Evolutionary conservation across 2,113 vertebrate species (phyloP).

Genomic region (Haplochromis burtoni): DNA sequence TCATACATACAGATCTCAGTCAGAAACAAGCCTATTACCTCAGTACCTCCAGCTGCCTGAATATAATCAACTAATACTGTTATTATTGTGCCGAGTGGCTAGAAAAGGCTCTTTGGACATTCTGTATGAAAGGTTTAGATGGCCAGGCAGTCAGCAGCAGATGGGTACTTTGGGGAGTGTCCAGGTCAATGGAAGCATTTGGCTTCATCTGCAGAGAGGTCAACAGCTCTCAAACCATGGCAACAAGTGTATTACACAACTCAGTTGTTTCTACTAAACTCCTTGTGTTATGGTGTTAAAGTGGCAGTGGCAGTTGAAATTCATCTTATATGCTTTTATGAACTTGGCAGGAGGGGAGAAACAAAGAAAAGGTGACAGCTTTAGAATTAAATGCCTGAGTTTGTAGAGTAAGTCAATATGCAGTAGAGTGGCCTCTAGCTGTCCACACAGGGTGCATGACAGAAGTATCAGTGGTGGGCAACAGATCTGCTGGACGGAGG

Average conservation of each 20-base stretch:
- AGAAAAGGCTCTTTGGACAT: not conserved
- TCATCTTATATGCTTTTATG: not conserved
- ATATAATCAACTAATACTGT: not conserved
- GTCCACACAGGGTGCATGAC: not conserved
- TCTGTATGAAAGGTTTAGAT: not conserved
- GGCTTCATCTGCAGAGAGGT: constrained; percentile 12
- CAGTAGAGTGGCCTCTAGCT: not conserved
- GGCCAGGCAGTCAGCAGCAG: not conserved
- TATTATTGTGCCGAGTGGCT: not conserved
- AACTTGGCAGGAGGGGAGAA: not conserved
- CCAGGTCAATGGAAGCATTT: constrained; percentile 24
- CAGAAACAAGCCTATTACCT: not conserved
- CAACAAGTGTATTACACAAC: not conserved
- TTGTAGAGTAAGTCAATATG: not conserved
- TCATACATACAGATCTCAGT: not conserved
- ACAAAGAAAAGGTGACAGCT: not conserved
- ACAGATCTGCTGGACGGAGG: not conserved
- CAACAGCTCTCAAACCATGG: not conserved
- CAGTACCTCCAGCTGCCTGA: not conserved
- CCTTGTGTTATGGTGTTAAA: not conserved
- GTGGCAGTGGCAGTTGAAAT: not conserved
- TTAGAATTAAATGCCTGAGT: not conserved
- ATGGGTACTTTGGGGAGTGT: not conserved
- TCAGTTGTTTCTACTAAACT: not conserved
- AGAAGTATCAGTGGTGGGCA: not conserved